Evolutionary conservation across 2,797 vertebrate species (phyloP), one percentile per base, ranked within the genome.

Genomic region (Balearica regulorum): DNA sequence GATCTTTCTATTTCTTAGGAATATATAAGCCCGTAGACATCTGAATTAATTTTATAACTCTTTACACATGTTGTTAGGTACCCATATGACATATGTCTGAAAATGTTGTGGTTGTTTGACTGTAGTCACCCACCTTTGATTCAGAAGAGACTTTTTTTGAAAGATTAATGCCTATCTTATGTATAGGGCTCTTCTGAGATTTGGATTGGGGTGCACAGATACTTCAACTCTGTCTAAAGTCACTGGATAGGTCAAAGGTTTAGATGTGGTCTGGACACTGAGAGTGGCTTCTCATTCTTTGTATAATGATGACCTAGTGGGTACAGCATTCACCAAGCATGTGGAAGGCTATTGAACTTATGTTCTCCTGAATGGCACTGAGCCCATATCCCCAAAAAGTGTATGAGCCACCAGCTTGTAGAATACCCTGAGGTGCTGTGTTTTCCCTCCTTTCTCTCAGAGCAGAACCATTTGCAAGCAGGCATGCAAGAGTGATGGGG

Each of bases 251-350:
- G 48, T 72, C 33, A 51, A 68, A 87, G 15, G 19, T 71, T 83
- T 92, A 78, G 26, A 53, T 83, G 53, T 68, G 26, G 5, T 93
- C 58, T 85, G 24, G 14, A 28, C 41, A 68, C 33, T 22, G 29
- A 87, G 29, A 16, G 25, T 25, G n/a, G 35, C 51, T 8, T 76
- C 69, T 83, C 7, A 35, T 37, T 86, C 0, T 2, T 41, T 78
- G 3, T 25, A 0, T 64, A n/a, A 33, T 4, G 0, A 33, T 4
- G 0, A 14, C 66, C 35, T 20, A 48, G 37, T 37, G 53, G 18
- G 21, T 81, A 21, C 33, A 73, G 24, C 5, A 2, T 66, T 87
- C 65, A 37, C 31, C 53, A 43, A 64, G 7, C 26, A 22, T 1
- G 6, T 35, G 48, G 26, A 80, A 77, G 28, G 26, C 13, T 64